Base-by-base conservation (phyloP, 2,113 vertebrate species). In the Poeciliopsis prolifica region DNA sequence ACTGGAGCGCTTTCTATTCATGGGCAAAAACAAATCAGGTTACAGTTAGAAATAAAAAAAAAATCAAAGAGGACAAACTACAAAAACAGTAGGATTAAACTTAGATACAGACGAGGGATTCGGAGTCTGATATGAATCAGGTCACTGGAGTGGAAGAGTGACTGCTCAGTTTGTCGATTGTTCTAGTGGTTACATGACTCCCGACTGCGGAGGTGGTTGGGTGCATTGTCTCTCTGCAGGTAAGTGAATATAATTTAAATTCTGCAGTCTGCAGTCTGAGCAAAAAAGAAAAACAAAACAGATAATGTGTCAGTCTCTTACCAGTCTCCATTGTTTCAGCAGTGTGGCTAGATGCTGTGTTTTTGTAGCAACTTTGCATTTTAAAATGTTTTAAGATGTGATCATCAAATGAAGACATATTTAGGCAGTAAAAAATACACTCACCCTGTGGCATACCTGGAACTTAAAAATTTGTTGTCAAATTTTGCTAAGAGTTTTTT, bases 101-200 rank as follows among this genome's bases (percentile, higher is more conserved):
- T 61, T 70, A 19, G 51, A 33, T 48, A 60, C 26, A 61, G 9
- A 64, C 78, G 10, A 51, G 13, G 60, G 31, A 40, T 70, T 64
- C 63, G 51, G 37, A 64, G 68, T 77, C 60, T 10, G 40, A 83
- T 79, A 54, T 75, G 70, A 77, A 69, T 78, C 74, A 15, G 72
- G 81, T 81, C 54, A 72, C 81, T 73, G 68, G 68, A 48, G 70
- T 79, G 75, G 64, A 84, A 82, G 85, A 78, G 81, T 74, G 84
- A 77, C 62, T 13, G 19, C 5, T 12, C 31, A 28, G 31, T 63
- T 74, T 80, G 79, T 30, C 28, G 61, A 83, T 79, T 68, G 65
- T 35, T 82, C 73, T 75, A 81, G 62, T 64, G 51, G 51, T 65
- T 69, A 73, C 67, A 33, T 33, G 65, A 51, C 72, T 86, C 60